Evolutionary conservation across 2,888 invertebrate species (phyloP), one percentile per base, ranked within the genome.

Genomic region (Cryptocephalus moraei): DNA sequence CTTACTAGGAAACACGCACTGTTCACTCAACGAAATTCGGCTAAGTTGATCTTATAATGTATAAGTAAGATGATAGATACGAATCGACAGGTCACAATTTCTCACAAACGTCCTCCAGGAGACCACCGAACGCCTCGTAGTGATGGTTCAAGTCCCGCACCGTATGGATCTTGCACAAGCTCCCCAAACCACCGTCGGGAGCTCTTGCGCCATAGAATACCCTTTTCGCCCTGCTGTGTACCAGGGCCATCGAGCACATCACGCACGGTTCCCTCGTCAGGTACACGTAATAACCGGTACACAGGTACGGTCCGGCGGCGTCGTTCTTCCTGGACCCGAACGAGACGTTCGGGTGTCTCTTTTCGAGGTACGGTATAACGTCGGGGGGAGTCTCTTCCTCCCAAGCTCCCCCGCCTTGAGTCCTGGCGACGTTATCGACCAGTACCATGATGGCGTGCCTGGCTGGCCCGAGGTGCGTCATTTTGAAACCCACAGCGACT

Each of bases 181-280:
- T 82, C 1, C 80, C 80, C 1, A 95, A 68, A 0, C 82, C 89
- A 1, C 95, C 95, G 47, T 75, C 73, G 0, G 57, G 48, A 0
- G 69, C 66, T 48, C 76, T 75, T 0, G 72, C 62, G 6, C 80
- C 76, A 64, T 84, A 95, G 67, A 94, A 95, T 2, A 95, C 81
- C 48, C 89, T 75, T 45, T 80, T 80, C 0, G 81, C 82, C 51
- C 96, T 75, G n/a, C 92, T 90, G 68, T 97, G 96, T 0, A 94
- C 77, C 46, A 97, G 72, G 0, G 88, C 95, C 96, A 97, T 97
- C 0, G 91, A 77, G 71, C 97, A 97, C 86, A 96, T 91, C 1
- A 89, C 66, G 70, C 97, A 97, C 0, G 96, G 95, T 66, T 97
- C 96, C 50, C 77, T 77, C 0, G 85, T 78, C 39, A 89, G 66